phyloP scores from a whole-genome alignment of 2,888 invertebrate genomes.

The Drosophila acutilabella region DNA sequence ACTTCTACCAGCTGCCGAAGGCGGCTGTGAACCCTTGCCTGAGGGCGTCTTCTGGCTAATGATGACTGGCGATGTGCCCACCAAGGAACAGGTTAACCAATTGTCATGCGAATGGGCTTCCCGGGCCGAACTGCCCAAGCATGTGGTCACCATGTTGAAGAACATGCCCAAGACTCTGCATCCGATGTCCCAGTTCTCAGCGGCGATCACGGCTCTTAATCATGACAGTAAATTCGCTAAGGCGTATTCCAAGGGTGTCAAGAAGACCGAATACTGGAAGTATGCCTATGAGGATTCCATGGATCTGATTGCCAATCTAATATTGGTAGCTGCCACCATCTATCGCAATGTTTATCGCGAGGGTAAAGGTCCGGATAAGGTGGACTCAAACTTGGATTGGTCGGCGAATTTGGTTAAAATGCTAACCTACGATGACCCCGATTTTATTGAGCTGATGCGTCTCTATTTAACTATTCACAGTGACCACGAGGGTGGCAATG shows the following conservation, averaged over 20 bases:
- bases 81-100: conserved; percentile 6
- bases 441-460: conserved; percentile 86
- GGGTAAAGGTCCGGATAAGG: conserved; percentile 14
- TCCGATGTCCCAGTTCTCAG: conserved; percentile 89
- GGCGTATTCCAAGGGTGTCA: conserved; percentile 88
- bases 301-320: conserved; percentile 92
- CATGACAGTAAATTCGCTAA: conserved; percentile 91
- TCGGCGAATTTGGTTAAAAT: conserved; percentile 18
- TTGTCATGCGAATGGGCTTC: conserved; percentile 20
- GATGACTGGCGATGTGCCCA: conserved; percentile 89
- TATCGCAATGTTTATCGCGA: conserved; percentile 14
- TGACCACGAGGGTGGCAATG: conserved; percentile 94
- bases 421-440: conserved; percentile 15
- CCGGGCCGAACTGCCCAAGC: conserved; percentile 10
- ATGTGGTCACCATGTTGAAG: conserved; percentile 16
- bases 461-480: conserved; percentile 91
- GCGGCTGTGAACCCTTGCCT: conserved; percentile 19
- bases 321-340: conserved; percentile 88
- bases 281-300: conserved; percentile 91
- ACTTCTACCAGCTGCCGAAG: conserved; percentile 5
- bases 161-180: conserved; percentile 24
- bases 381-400: conserved; percentile 15
- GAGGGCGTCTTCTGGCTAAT: conserved; percentile 93
- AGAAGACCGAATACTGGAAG: conserved; percentile 91
- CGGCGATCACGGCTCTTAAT: conserved; percentile 91